Conservation (phyloP, 1,140 invertebrate species). For the Pseudoatta argentina region DNA sequence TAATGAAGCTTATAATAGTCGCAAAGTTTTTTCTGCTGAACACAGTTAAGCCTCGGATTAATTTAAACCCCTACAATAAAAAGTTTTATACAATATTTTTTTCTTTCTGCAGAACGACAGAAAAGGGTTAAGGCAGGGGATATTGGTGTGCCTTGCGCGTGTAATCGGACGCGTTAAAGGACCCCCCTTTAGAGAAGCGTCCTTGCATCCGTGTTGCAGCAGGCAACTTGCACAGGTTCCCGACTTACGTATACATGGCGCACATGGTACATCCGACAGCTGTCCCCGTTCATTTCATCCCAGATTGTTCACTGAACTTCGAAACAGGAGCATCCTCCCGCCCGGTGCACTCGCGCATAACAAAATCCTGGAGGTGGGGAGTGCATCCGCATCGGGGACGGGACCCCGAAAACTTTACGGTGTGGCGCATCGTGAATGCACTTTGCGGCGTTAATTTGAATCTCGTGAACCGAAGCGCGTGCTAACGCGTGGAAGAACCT, state of each 20-base stretch:
- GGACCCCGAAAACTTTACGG: conserved; percentile 49
- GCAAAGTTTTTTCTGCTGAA: too few relatives aligned
- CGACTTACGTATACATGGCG: conserved; percentile 57
- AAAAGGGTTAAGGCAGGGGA: not conserved
- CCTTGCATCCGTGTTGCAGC: conserved; percentile 49
- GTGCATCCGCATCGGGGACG: not conserved
- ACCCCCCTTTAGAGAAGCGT: conserved; percentile 59
- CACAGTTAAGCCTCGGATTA: too few relatives aligned
- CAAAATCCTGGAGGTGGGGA: conserved; percentile 30
- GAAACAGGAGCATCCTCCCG: not conserved
- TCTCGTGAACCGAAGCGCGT: not conserved
- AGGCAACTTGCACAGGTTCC: conserved; percentile 59
- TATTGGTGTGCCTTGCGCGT: not conserved
- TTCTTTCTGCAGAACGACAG: not conserved
- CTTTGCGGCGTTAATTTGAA: conserved; percentile 40
- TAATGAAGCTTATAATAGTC: too few relatives aligned
- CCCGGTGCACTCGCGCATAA: conserved; percentile 53
- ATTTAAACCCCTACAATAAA: too few relatives aligned
- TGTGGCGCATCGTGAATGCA: conserved; percentile 16
- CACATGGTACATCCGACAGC: conserved; percentile 55
- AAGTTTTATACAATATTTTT: not conserved
- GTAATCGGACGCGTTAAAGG: conserved; percentile 30
- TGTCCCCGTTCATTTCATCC: conserved; percentile 49
- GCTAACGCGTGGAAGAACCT: not conserved
- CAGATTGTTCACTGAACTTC: conserved; percentile 73